Base-by-base conservation (phyloP, 2,888 invertebrate species). In the Pachymerium ferrugineum region DNA sequence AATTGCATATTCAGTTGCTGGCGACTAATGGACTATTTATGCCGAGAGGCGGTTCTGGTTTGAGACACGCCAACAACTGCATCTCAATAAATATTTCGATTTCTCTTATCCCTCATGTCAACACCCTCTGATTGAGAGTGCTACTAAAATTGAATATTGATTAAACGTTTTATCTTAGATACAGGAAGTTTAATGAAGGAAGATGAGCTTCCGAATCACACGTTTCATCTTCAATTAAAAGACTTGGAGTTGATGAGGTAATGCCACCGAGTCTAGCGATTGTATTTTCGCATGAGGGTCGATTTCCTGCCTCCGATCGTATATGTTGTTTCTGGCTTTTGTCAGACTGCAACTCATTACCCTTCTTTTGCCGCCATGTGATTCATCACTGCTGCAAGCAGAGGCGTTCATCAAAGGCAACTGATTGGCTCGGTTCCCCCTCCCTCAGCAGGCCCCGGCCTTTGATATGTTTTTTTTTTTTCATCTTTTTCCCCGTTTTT, bases 371-470 rank as follows among this genome's bases (percentile, higher is more conserved):
- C 68, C 31, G 68, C 29, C 68, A 14, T 30, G 68, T 68, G 68
- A 68, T 68, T 68, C 68, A 68, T 68, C 68, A 68, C 31, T 68
- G 68, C 68, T 47, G 68, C 29, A 68, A 68, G 29, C 29, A 68
- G 68, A 31, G 68, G 31, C 68, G 68, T 68, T 25, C 68, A 68
- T 68, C 68, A 68, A 68, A 68, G 31, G 68, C 68, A 68, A 29
- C 14, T 29, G 31, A 31, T 31, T 68, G 68, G 31, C 28, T 68
- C 68, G 31, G 10, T 30, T 68, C 28, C 12, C 16, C 47, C 47
- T 47, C 47, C 19, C 47, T 22, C 47, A 38, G 16, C 47, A 47
- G 47, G 22, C 47, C 47, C 47, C 22, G 22, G 16, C 22, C 47
- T 47, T 47, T 35, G 35, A 12, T 35, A 47, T 47, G 16, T 47